Evolutionary conservation across 2,888 invertebrate species (phyloP).

Genomic region (Ectemnius cavifrons): DNA sequence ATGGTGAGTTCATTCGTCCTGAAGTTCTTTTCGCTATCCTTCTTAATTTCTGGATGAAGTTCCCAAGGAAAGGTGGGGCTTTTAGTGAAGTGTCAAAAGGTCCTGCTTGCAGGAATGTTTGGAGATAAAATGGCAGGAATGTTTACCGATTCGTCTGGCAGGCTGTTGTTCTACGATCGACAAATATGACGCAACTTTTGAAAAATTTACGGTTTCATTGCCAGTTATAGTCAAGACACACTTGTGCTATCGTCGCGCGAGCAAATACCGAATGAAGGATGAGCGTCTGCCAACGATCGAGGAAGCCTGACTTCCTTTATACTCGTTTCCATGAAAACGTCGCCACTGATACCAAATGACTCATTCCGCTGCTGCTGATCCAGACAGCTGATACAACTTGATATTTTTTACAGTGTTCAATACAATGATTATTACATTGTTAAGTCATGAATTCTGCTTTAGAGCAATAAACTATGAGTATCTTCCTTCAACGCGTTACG

Average conservation of each 20-base stretch:
- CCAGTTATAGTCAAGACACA: neutral
- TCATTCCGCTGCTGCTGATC: neutral
- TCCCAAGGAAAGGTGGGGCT: too few relatives aligned
- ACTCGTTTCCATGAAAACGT: conserved; percentile 1
- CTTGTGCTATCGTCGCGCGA: neutral
- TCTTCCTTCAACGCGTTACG: too few relatives aligned
- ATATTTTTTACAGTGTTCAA: too few relatives aligned
- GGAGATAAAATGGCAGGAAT: too few relatives aligned
- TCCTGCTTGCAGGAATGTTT: too few relatives aligned
- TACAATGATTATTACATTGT: too few relatives aligned
- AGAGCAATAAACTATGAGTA: too few relatives aligned
- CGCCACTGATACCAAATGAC: neutral
- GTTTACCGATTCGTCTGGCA: too few relatives aligned
- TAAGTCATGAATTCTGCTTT: too few relatives aligned
- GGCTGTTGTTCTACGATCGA: too few relatives aligned
- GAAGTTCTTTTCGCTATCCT: neutral
- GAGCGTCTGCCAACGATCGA: neutral
- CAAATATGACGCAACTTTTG: neutral
- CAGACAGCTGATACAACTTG: too few relatives aligned
- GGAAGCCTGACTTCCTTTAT: conserved; percentile 1
- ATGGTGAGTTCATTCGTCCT: conserved; percentile 63
- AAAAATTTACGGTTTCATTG: neutral
- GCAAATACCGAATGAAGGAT: neutral
- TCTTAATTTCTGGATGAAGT: neutral
- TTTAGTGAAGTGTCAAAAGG: too few relatives aligned